Evolutionary conservation across 2,797 vertebrate genomes (phyloP).

Genomic region (Oryzias dopingdopingensis): DNA sequence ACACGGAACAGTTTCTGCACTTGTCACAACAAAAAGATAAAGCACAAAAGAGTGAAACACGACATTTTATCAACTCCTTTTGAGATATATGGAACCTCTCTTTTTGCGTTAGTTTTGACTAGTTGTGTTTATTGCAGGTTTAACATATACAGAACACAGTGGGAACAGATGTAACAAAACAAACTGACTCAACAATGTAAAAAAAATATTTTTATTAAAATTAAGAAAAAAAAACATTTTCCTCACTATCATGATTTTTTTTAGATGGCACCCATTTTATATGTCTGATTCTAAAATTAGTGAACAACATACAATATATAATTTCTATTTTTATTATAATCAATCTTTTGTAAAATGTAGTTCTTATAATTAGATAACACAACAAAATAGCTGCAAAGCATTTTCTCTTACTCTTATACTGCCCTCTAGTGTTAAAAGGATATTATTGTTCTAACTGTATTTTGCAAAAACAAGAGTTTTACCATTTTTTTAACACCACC

Average conservation of each 20-base stretch:
- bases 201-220: background rate
- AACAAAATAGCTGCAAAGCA: background rate
- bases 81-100: constrained; percentile 31
- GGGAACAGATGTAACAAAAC: too few species aligned
- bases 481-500: too few species aligned
- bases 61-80: constrained; percentile 34
- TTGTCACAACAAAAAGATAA: constrained; percentile 31
- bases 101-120: constrained; percentile 15
- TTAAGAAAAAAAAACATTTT: background rate
- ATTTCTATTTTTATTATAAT: background rate
- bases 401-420: constrained; percentile 20
- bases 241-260: too few species aligned
- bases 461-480: too few species aligned
- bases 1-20: constrained; percentile 14
- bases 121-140: constrained; percentile 12
- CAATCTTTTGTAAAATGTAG: background rate
- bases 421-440: constrained; percentile 41
- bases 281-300: background rate
- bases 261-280: too few species aligned
- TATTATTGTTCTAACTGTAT: background rate
- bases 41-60: constrained; percentile 44
- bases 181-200: too few species aligned
- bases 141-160: background rate
- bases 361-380: background rate
- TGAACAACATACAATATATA: background rate